Percentiles rank a stretch among this genome's conserved stretches.
These are phyloP conservation scores for Anorthoa munda DNA, from an alignment of 2,888 invertebrate species.

Conservation along the genomic window DNA sequence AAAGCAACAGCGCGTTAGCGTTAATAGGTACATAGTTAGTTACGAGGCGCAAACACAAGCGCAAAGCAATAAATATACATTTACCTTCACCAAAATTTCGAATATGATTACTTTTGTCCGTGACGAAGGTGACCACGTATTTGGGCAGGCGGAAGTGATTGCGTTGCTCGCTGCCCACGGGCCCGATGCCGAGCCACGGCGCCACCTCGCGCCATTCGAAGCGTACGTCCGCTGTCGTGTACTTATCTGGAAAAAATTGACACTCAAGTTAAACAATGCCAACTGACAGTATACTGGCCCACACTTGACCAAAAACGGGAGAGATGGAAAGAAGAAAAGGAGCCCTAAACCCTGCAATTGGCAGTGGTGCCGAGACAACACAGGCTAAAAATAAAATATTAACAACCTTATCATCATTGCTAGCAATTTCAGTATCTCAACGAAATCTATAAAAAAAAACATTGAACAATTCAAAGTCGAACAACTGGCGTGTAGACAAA, in stretches of 20 bases:
- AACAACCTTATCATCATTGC: slow-evolving; percentile 36
- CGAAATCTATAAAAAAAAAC: slow-evolving; percentile 49
- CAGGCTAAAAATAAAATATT: not conserved
- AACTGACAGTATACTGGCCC: not conserved
- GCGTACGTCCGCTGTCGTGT: slow-evolving; percentile 91
- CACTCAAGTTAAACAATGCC: slow-evolving; percentile 19
- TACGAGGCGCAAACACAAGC: slow-evolving; percentile 86
- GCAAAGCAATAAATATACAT: slow-evolving; percentile 89
- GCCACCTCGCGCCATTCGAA: slow-evolving; percentile 92
- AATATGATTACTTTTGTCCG: slow-evolving; percentile 91
- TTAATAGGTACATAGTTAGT: slow-evolving; percentile 83
- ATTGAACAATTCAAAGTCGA: slow-evolving; percentile 58
- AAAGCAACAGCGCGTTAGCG: slow-evolving; percentile 79
- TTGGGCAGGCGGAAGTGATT: slow-evolving; percentile 92
- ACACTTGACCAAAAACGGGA: not conserved
- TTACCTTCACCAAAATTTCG: slow-evolving; percentile 92
- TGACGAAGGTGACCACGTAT: slow-evolving; percentile 92
- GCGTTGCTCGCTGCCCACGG: slow-evolving; percentile 87
- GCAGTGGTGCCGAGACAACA: not conserved
- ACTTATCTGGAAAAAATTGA: slow-evolving; percentile 84
- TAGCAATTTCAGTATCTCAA: slow-evolving; percentile 36
- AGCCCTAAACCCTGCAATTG: not conserved
- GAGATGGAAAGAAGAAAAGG: not conserved
- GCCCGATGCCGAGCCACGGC: slow-evolving; percentile 87
- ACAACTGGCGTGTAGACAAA: slow-evolving; percentile 69